Conservation (phyloP, 1,140 invertebrate species). For the Calosoma granatense region DNA sequence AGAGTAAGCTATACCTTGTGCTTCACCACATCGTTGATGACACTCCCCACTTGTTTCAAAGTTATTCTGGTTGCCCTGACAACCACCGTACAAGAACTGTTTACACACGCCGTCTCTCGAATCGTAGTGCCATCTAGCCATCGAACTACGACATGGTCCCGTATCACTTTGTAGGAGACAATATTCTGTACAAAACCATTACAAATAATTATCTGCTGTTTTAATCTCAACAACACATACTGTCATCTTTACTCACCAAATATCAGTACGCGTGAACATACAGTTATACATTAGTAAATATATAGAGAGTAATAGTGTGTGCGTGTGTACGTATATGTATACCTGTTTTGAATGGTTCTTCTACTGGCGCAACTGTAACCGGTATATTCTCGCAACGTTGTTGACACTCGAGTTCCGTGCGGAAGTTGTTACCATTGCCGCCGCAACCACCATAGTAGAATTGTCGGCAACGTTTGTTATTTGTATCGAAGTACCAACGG, state of each 20-base stretch:
- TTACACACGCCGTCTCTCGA: conserved; percentile 63
- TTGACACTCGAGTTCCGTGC: conserved; percentile 52
- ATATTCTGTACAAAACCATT: conserved; percentile 43
- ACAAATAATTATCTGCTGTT: conserved; percentile 3
- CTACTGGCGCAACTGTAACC: conserved; percentile 11
- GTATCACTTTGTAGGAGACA: conserved; percentile 57
- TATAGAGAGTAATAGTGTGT: no score
- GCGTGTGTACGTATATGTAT: no score
- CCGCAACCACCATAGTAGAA: conserved; percentile 78
- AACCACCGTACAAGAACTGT: conserved; percentile 74
- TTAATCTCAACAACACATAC: neutral
- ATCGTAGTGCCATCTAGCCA: conserved; percentile 70
- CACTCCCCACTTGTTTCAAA: conserved; percentile 71
- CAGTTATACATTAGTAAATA: no score
- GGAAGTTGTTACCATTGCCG: conserved; percentile 74
- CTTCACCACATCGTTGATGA: conserved; percentile 58
- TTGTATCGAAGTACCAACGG: conserved; percentile 78
- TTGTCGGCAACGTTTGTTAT: conserved; percentile 53
- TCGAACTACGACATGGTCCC: conserved; percentile 54
- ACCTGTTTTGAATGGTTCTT: conserved; percentile 24
- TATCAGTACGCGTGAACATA: no score
- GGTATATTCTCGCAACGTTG: conserved; percentile 41
- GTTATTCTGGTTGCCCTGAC: conserved; percentile 77
- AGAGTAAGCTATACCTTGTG: conserved; percentile 45
- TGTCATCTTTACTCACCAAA: no score